These are phyloP conservation scores for Girardia tigrina DNA, from an alignment of 2,888 invertebrate genomes.

Conservation along the genomic window DNA sequence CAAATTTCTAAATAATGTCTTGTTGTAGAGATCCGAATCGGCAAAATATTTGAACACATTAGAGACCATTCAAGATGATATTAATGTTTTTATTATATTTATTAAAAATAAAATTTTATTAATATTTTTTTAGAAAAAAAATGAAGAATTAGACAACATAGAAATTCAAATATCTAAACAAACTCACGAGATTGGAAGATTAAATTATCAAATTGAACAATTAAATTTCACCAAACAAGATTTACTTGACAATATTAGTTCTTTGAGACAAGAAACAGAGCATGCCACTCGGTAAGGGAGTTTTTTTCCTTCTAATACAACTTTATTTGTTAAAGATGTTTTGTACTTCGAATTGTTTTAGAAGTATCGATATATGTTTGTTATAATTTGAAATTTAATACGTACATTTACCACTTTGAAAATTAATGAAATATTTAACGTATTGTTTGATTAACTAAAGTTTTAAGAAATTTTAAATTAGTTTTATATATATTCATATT, in stretches of 20 bases:
- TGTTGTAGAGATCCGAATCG: not conserved
- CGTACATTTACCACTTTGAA: no score
- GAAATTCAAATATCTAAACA: not conserved
- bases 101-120: not conserved
- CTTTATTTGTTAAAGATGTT: no score
- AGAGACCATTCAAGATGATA: not conserved
- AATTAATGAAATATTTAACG: no score
- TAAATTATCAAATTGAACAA: slow-evolving; percentile 12
- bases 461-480: no score
- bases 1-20: not conserved
- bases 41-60: not conserved
- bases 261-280: not conserved
- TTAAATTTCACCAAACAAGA: slow-evolving; percentile 12
- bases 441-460: no score
- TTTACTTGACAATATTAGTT: not conserved
- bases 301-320: not conserved
- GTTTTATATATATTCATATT: no score
- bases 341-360: no score
- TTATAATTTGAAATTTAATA: no score
- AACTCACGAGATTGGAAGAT: not conserved
- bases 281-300: not conserved
- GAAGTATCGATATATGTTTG: no score
- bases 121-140: not conserved
- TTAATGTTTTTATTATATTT: not conserved
- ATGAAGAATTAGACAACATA: not conserved